These are phyloP conservation scores for Bettongia penicillata DNA, from an alignment of 2,113 vertebrate genomes.

Conservation along the genomic window DNA sequence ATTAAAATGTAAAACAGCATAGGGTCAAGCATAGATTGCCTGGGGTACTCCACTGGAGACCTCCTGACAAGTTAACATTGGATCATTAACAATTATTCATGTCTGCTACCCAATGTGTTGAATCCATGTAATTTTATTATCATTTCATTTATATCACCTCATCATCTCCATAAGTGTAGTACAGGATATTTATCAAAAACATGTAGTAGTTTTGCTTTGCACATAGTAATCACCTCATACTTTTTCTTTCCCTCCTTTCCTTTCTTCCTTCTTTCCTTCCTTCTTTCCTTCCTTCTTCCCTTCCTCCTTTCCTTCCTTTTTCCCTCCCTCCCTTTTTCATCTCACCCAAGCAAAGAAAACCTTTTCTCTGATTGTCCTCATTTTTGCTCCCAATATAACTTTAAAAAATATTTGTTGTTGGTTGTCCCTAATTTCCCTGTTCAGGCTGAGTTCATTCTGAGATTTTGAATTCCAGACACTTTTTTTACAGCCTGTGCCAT, in stretches of 20 bases:
- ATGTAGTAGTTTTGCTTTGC: neutral
- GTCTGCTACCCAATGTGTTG: neutral
- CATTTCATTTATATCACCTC: neutral
- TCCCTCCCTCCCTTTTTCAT: neutral
- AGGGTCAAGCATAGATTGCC: neutral
- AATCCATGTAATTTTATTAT: neutral
- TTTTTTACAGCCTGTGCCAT: neutral
- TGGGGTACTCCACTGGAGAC: neutral
- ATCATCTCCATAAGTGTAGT: neutral
- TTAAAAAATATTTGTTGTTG: neutral
- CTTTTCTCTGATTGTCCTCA: neutral
- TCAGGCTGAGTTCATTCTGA: neutral
- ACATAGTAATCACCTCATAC: neutral
- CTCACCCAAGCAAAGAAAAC: neutral
- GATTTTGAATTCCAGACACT: neutral
- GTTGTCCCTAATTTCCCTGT: neutral
- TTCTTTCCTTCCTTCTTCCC: neutral
- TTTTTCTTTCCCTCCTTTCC: neutral
- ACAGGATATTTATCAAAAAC: neutral
- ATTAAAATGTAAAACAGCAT: neutral
- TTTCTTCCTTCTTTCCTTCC: no score
- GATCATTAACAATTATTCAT: neutral
- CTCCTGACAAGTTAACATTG: neutral
- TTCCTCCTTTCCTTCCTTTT: accelerated
- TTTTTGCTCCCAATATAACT: neutral